Percentiles rank a stretch among this genome's conserved stretches.
Conservation (phyloP, 2,888 invertebrate genomes). For the Synergus laeviventris region DNA sequence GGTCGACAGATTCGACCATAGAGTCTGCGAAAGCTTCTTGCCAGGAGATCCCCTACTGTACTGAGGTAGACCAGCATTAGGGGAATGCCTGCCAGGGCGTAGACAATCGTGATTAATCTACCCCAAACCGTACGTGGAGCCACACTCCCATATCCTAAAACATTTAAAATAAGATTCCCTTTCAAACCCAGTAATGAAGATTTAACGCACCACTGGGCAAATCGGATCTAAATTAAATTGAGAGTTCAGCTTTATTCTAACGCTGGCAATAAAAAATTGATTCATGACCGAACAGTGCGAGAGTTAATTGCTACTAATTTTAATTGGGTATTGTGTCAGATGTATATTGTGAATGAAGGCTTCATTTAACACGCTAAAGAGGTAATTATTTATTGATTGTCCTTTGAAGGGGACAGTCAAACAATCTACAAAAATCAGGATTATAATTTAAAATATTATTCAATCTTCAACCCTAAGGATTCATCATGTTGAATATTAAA, state of each 20-base stretch:
- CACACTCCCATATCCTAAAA: constrained; percentile 89
- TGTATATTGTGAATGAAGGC: not conserved
- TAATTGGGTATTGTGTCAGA: constrained; percentile 19
- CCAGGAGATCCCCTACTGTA: constrained; percentile 90
- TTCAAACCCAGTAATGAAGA: constrained; percentile 5
- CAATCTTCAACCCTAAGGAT: no score
- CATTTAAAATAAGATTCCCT: constrained; percentile 15
- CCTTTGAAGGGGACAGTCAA: not conserved
- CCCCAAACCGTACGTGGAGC: constrained; percentile 89
- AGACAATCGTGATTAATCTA: constrained; percentile 88
- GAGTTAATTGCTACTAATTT: constrained; percentile 21
- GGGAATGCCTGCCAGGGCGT: constrained; percentile 92
- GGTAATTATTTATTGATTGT: not conserved
- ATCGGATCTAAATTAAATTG: not conserved
- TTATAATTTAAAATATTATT: no score
- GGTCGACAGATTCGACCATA: constrained; percentile 80
- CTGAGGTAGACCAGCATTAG: constrained; percentile 92
- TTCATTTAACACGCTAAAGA: not conserved
- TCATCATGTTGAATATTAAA: no score
- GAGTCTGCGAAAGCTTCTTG: constrained; percentile 85
- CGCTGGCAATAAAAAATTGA: not conserved
- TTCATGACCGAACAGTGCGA: not conserved
- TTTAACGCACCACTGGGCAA: not conserved
- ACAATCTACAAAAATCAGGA: not conserved
- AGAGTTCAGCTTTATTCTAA: not conserved